Evolutionary conservation across 2,113 vertebrate genomes (phyloP).

Genomic region (Elephantulus edwardii): DNA sequence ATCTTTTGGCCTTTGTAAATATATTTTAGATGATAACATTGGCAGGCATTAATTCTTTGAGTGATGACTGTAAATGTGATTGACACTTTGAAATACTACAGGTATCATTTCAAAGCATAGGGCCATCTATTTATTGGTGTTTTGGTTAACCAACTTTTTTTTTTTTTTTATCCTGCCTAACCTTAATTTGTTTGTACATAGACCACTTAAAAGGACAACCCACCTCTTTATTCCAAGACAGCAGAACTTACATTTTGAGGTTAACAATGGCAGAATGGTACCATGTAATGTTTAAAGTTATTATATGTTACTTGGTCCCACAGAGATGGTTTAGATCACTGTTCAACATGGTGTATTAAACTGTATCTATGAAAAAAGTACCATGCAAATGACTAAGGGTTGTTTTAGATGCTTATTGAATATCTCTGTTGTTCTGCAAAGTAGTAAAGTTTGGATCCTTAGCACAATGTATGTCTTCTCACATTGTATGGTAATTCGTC

Average conservation of each 20-base stretch:
- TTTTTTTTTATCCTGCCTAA: constrained; percentile 75
- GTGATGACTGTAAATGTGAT: constrained; percentile 68
- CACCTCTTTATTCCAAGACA: constrained; percentile 50
- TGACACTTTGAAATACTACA: constrained; percentile 49
- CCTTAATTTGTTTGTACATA: constrained; percentile 41
- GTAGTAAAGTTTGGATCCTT: neutral
- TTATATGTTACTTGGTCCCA: neutral
- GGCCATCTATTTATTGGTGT: constrained; percentile 45
- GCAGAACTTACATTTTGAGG: constrained; percentile 50
- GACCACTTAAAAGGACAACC: constrained; percentile 32
- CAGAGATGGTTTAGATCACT: neutral
- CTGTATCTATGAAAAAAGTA: neutral
- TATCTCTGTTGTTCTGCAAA: neutral
- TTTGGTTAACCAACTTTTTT: constrained; percentile 78
- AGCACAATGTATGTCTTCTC: neutral
- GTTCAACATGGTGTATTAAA: neutral
- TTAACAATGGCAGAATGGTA: constrained; percentile 60
- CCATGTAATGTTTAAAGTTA: neutral
- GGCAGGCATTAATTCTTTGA: constrained; percentile 81
- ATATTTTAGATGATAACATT: constrained; percentile 80
- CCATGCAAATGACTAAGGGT: neutral
- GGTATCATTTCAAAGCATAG: constrained; percentile 72
- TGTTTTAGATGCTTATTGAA: neutral
- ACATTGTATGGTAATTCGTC: neutral
- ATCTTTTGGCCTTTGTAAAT: constrained; percentile 84